Evolutionary conservation across 2,888 invertebrate genomes (phyloP), one percentile per base, ranked within the genome.

Genomic region (Chloromyia formosa): DNA sequence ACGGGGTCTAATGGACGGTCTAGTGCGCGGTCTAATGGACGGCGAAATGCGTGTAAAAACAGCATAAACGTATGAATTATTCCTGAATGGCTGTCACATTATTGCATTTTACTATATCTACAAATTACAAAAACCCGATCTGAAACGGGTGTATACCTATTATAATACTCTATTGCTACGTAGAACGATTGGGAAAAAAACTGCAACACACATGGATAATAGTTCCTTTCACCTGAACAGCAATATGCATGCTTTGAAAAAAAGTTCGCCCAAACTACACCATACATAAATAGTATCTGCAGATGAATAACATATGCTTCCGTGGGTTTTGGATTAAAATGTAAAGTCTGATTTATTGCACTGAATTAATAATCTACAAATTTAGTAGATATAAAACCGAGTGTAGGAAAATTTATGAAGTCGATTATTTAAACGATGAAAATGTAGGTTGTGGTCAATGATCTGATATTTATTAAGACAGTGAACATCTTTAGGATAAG

Each of bases 301-400:
- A 66, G 22, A 66, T 49, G 66, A 66, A 66, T 66, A 66, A 66
- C 66, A 66, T 20, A 66, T 66, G 66, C 66, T 66, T 66, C 66
- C 66, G 66, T 66, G 66, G 66, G 66, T 49, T 66, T 66, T 49
- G 40, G 35, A n/a, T 35, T 66, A 35, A 22, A 66, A 22, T 35
- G 27, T 27, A 35, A 35, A 66, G 45, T 18, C 66, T 49, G 66
- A 66, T 66, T 66, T 66, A 66, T 66, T 45, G 66, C 49, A 7
- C 9, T 66, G 66, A 45, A 45, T 66, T 66, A 45, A 49, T 49
- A 66, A 45, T 66, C 66, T n/a, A 42, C 42, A 66, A 66, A 66
- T 66, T 66, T 66, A 66, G 66, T 22, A 12, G 49, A 35, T 35
- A 35, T 35, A 35, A 35, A 35, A 49, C 9, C 20, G 22, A 35